Conservation (phyloP, 2,113 vertebrate genomes). For the Gymnobelideus leadbeateri region DNA sequence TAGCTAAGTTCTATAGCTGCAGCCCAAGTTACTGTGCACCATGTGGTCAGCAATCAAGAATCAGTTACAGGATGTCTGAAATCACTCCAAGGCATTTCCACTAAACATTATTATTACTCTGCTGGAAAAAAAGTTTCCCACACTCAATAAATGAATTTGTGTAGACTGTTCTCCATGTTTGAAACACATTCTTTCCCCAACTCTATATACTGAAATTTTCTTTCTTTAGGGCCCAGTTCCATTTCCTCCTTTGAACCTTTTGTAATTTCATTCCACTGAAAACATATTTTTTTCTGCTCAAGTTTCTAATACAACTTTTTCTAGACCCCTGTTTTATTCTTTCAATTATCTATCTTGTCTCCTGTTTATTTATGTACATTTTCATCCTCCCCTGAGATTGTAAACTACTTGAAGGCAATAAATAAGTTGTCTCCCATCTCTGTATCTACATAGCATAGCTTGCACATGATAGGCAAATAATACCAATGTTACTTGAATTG, state of each 20-base stretch:
- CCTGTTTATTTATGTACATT: background rate
- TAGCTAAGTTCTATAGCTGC: background rate
- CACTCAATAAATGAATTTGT: background rate
- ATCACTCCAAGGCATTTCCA: background rate
- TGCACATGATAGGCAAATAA: background rate
- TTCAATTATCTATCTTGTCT: background rate
- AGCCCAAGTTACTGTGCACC: background rate
- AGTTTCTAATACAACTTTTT: background rate
- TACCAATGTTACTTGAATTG: background rate
- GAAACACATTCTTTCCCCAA: background rate
- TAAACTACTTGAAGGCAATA: slow-evolving; percentile 2
- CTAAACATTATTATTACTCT: background rate
- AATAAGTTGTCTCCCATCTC: background rate
- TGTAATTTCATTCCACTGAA: background rate
- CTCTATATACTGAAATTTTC: background rate
- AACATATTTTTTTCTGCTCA: background rate
- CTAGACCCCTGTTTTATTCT: background rate
- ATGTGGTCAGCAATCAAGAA: background rate
- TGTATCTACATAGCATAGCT: background rate
- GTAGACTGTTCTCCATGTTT: background rate
- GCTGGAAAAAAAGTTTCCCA: background rate
- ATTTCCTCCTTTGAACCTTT: background rate
- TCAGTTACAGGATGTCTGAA: background rate
- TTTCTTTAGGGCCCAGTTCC: background rate
- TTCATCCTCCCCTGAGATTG: background rate